Conservation (phyloP, 2,113 vertebrate species). For the Pteruthius melanotis region DNA sequence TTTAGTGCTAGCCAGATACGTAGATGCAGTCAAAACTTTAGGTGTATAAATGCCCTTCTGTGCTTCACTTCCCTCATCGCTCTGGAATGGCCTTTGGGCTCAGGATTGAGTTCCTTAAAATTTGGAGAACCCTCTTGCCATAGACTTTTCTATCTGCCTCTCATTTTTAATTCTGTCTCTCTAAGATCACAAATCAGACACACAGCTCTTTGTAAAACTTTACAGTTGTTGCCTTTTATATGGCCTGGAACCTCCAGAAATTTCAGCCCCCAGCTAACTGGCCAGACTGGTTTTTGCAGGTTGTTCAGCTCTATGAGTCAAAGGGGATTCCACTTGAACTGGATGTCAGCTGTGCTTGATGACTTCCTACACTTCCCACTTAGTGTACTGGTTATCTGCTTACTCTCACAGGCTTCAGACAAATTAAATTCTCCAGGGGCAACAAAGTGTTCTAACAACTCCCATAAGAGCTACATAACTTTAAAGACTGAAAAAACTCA, state of each 20-base stretch:
- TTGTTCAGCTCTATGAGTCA: background rate
- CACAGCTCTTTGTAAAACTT: background rate
- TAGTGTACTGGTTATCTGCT: background rate
- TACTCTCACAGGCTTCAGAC: background rate
- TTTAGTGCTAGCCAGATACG: background rate
- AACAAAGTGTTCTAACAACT: background rate
- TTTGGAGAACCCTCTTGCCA: background rate
- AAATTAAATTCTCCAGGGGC: background rate
- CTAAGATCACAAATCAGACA: background rate
- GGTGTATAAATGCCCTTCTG: background rate
- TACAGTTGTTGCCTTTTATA: background rate
- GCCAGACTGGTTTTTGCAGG: background rate
- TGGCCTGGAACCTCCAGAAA: background rate
- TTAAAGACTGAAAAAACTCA: background rate
- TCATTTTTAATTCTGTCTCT: background rate
- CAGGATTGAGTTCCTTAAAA: background rate
- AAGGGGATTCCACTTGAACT: background rate
- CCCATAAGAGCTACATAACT: background rate
- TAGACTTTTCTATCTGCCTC: background rate
- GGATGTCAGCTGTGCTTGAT: background rate
- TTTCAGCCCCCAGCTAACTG: background rate
- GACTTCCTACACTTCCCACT: background rate
- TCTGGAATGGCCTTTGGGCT: background rate
- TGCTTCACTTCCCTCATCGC: rapidly evolving
- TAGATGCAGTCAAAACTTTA: background rate